phyloP scores from a whole-genome alignment of 2,888 invertebrate species.

The Caenorhabditis panamensis region DNA sequence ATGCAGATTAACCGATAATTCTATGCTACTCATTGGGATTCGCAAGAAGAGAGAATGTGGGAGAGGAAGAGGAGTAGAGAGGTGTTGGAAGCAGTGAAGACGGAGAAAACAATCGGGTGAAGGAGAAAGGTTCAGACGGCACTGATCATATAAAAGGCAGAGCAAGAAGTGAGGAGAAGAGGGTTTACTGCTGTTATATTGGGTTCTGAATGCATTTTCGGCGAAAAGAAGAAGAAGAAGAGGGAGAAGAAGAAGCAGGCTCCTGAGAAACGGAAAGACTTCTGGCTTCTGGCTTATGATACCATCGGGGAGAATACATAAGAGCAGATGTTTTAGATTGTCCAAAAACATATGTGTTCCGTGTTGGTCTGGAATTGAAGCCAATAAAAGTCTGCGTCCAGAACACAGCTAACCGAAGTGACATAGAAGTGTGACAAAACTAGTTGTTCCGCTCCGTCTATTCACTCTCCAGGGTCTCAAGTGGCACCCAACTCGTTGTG shows the following conservation, averaged over 20 bases:
- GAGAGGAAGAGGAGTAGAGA: constrained; percentile 18
- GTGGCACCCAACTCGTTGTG: constrained; percentile 2
- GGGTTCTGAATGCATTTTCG: not conserved
- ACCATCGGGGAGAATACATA: too few relatives aligned
- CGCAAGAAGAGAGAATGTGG: constrained; percentile 19
- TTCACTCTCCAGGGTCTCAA: not conserved
- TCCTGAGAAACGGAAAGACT: not conserved
- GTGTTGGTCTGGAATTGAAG: not conserved
- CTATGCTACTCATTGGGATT: constrained; percentile 46
- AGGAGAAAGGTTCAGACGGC: constrained; percentile 11
- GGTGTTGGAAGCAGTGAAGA: constrained; percentile 2
- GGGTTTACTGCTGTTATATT: not conserved
- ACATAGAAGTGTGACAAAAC: not conserved
- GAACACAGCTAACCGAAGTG: not conserved
- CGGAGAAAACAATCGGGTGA: constrained; percentile 2
- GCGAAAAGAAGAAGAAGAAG: too few relatives aligned
- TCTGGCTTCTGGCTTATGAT: too few relatives aligned
- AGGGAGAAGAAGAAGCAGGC: not conserved
- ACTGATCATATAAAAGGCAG: constrained; percentile 4
- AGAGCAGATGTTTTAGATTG: not conserved
- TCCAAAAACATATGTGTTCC: too few relatives aligned
- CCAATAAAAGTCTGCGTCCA: not conserved
- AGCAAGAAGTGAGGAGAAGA: not conserved
- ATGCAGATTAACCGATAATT: constrained; percentile 53
- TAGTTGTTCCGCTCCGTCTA: constrained; percentile 10